Percentiles rank a stretch among this genome's conserved stretches.
These are phyloP conservation scores for Panagrolaimus sp. DNA, from an alignment of 1,140 invertebrate genomes.

Conservation along the genomic window DNA sequence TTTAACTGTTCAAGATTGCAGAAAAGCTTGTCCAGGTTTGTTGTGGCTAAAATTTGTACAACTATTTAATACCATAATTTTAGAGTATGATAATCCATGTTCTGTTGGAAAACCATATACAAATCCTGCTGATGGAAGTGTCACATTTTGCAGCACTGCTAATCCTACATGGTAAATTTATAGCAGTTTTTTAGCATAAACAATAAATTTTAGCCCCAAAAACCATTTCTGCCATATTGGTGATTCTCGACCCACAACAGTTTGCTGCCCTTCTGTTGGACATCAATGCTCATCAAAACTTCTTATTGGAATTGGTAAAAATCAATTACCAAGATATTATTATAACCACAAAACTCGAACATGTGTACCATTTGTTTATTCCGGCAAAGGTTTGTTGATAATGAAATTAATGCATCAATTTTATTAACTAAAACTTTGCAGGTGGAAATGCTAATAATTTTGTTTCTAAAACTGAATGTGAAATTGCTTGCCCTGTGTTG, in stretches of 20 bases:
- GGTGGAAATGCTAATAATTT: conserved; percentile 58
- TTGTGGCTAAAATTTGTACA: not conserved
- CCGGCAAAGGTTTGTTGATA: conserved; percentile 49
- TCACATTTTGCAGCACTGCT: conserved; percentile 12
- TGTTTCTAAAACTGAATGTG: conserved; percentile 28
- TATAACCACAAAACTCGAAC: conserved; percentile 47
- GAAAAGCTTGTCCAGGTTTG: conserved; percentile 20
- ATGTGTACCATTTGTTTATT: conserved; percentile 56
- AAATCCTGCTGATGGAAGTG: conserved; percentile 16
- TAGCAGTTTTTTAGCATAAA: too few species aligned
- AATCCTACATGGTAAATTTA: conserved; percentile 6
- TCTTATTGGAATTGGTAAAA: not conserved
- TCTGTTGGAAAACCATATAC: conserved; percentile 7
- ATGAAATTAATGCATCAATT: too few species aligned
- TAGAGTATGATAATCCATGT: conserved; percentile 26
- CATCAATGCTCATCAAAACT: conserved; percentile 1
- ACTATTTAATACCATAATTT: conserved; percentile 3
- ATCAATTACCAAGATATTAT: conserved; percentile 43
- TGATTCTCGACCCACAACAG: conserved; percentile 15
- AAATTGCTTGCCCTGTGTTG: conserved; percentile 16
- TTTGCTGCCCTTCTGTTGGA: conserved; percentile 18
- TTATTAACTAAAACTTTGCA: too few species aligned
- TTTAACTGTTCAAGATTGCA: conserved; percentile 17
- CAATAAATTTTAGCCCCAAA: not conserved
- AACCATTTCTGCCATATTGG: conserved; percentile 19